A percentile compares a stretch with the other conserved stretches of the same genome.
phyloP scores from a whole-genome alignment of 35 echinoderm and acorn worm species.

The Amphiura filiformis region DNA sequence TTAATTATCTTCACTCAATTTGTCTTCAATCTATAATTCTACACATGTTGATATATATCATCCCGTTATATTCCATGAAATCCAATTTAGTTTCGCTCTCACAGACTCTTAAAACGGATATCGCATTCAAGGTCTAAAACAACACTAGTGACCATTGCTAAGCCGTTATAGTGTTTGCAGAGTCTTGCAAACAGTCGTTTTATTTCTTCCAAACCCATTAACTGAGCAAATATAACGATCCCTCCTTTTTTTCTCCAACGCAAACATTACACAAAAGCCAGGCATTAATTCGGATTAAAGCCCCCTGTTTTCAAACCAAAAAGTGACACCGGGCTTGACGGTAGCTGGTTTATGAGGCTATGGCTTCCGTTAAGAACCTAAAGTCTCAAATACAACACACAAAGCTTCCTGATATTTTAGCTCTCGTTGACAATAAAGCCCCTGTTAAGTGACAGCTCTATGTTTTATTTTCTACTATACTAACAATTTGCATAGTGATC shows the following conservation, averaged over 20 bases:
- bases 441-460: not conserved
- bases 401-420: not conserved
- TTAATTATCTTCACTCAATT: no score
- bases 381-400: not conserved
- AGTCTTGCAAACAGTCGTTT: not conserved
- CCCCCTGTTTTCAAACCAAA: not conserved
- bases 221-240: not conserved
- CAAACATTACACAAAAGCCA: not conserved
- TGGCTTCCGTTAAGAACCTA: not conserved
- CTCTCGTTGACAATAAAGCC: not conserved
- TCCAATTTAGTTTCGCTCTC: not conserved
- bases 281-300: not conserved
- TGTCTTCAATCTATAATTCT: not conserved
- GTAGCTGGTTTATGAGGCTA: not conserved
- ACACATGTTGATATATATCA: not conserved
- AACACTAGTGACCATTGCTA: not conserved
- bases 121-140: not conserved
- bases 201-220: not conserved
- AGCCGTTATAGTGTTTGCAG: not conserved
- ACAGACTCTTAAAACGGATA: not conserved
- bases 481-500: constrained; percentile 4
- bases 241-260: not conserved
- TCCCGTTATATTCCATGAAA: not conserved
- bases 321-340: not conserved
- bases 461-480: constrained; percentile 6